Conservation (phyloP, 92 coral and sea anemone species). For the Actinostola sp. region DNA sequence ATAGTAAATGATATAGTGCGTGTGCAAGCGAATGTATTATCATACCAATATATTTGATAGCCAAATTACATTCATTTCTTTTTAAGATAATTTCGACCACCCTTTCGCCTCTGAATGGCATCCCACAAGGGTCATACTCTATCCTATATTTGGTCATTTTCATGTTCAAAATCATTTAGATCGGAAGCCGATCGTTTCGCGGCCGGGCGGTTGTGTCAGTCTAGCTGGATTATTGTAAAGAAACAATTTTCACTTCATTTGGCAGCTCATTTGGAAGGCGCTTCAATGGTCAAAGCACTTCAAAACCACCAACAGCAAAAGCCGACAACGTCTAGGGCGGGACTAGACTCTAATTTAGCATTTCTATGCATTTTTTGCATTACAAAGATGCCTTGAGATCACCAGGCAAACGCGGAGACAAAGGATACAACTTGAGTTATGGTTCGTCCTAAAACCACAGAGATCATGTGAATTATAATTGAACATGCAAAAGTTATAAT, state of each 20-base stretch:
- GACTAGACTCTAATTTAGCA: not conserved
- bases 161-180: not conserved
- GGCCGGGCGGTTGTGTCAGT: not conserved
- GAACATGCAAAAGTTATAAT: no score
- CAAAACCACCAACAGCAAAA: not conserved
- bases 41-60: no score
- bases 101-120: not conserved
- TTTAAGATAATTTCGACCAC: not conserved
- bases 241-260: slow-evolving; percentile 7
- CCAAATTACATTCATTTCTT: not conserved
- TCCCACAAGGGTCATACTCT: not conserved
- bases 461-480: not conserved
- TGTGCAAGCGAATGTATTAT: no score
- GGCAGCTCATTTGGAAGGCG: slow-evolving; percentile 13
- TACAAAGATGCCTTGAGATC: slow-evolving; percentile 16
- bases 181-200: not conserved
- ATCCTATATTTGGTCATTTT: not conserved
- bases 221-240: not conserved
- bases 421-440: not conserved
- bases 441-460: slow-evolving; percentile 8
- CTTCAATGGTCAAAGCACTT: slow-evolving; percentile 10
- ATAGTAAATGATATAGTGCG: no score
- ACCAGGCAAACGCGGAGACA: slow-evolving; percentile 7
- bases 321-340: slow-evolving; percentile 40
- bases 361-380: slow-evolving; percentile 29